These are phyloP conservation scores for Cantharis flavilabris DNA, from an alignment of 2,888 invertebrate genomes.

Conservation along the genomic window DNA sequence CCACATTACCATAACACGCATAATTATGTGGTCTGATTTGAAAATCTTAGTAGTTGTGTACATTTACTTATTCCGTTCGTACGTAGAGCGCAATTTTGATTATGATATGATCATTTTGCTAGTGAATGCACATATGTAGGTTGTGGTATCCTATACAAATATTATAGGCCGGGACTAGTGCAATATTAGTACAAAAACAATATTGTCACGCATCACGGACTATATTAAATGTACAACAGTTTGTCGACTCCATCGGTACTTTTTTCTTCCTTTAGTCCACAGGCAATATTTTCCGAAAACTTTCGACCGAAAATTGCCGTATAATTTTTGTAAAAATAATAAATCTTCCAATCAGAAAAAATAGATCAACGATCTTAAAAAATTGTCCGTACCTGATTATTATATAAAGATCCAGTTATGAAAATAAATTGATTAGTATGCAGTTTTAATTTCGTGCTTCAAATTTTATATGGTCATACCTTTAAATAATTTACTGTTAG, in stretches of 20 bases:
- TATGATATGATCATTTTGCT: not conserved
- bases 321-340: not conserved
- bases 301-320: not conserved
- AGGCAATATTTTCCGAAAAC: not conserved
- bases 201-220: slow-evolving; percentile 60
- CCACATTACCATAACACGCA: slow-evolving; percentile 17
- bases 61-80: not conserved
- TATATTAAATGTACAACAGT: slow-evolving; percentile 40
- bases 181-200: slow-evolving; percentile 61
- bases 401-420: not conserved
- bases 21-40: slow-evolving; percentile 5
- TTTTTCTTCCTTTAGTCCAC: not conserved
- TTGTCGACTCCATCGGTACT: not conserved
- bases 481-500: not conserved
- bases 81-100: not conserved
- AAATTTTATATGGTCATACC: not conserved
- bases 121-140: not conserved
- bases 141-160: slow-evolving; percentile 36
- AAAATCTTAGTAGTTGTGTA: not conserved
- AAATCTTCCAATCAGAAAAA: not conserved
- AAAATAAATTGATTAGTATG: slow-evolving; percentile 1
- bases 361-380: not conserved
- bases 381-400: not conserved
- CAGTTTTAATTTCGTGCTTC: not conserved
- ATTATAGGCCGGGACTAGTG: slow-evolving; percentile 71